phyloP scores from a whole-genome alignment of 1,140 invertebrate genomes.

The Pomacea maculata region DNA sequence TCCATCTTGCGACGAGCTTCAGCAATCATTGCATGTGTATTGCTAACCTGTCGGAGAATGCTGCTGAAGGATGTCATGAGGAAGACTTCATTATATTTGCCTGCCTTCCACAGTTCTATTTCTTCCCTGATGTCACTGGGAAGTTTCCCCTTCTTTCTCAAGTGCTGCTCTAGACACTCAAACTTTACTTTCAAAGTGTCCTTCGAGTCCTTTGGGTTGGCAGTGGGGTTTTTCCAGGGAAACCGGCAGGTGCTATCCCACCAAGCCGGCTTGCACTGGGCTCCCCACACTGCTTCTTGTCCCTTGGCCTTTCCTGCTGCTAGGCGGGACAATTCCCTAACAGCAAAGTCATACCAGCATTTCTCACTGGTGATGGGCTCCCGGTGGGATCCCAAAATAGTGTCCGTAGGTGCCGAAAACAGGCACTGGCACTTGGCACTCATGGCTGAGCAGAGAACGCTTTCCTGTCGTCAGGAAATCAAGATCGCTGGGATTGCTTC shows the following conservation, averaged over 20 bases:
- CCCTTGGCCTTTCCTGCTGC: conserved; percentile 29
- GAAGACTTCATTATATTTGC: conserved; percentile 18
- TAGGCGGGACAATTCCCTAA: conserved; percentile 25
- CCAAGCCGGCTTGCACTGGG: conserved; percentile 28
- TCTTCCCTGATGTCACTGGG: conserved; percentile 27
- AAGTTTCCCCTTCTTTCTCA: conserved; percentile 17
- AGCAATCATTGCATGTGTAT: conserved; percentile 6
- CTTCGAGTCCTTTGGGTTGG: conserved; percentile 32
- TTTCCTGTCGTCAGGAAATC: conserved; percentile 17
- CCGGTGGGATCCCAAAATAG: conserved; percentile 19
- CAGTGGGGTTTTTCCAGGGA: conserved; percentile 33
- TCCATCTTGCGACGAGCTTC: conserved; percentile 21
- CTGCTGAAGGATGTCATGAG: conserved; percentile 23
- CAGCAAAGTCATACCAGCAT: conserved; percentile 32
- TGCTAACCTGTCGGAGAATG: conserved; percentile 23
- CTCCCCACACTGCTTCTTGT: conserved; percentile 30
- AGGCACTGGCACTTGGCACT: conserved; percentile 16
- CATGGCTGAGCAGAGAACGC: conserved; percentile 4
- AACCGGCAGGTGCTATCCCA: conserved; percentile 16
- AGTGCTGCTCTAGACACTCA: conserved; percentile 24
- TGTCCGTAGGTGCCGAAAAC: conserved; percentile 20
- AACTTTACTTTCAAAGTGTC: conserved; percentile 28
- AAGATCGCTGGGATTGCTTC: conserved; percentile 8
- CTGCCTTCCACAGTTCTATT: conserved; percentile 24
- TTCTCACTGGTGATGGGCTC: conserved; percentile 32